Conservation (phyloP, 2,113 vertebrate genomes). For the Petaurus breviceps region DNA sequence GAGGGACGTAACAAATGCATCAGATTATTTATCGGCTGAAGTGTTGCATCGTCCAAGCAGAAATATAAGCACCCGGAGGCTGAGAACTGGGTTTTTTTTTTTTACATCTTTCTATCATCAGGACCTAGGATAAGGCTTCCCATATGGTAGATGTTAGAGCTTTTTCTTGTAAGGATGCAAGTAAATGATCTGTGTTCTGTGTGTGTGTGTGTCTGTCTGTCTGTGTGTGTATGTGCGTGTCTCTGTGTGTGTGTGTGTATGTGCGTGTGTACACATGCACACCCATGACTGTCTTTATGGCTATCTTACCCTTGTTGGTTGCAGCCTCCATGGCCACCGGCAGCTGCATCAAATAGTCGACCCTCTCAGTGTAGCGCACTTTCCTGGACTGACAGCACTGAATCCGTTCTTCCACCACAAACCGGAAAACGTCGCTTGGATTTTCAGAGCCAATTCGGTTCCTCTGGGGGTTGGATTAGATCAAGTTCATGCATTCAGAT, state of each 20-base stretch:
- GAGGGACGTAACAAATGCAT: no score
- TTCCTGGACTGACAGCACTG: slow-evolving; percentile 97
- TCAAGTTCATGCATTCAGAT: neutral
- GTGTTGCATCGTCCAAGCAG: neutral
- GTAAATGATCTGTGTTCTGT: neutral
- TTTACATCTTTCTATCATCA: no score
- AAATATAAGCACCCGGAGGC: neutral
- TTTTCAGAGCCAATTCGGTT: slow-evolving; percentile 94
- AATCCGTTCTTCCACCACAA: slow-evolving; percentile 95
- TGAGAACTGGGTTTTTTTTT: no score
- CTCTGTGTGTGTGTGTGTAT: neutral
- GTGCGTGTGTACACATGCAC: neutral
- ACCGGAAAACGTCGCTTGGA: slow-evolving; percentile 95
- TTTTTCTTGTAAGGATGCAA: neutral
- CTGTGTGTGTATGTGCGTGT: neutral
- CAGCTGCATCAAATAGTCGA: slow-evolving; percentile 96
- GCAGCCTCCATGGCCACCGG: slow-evolving; percentile 94
- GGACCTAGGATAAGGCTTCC: no score
- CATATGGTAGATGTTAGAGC: neutral
- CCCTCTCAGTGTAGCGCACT: slow-evolving; percentile 93
- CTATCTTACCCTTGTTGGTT: slow-evolving; percentile 91
- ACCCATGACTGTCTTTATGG: neutral
- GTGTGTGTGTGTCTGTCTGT: no score
- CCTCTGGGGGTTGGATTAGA: slow-evolving; percentile 85
- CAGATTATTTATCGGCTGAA: neutral